These are phyloP conservation scores for Stictocephala bisonia DNA, from an alignment of 2,888 invertebrate species.

Conservation along the genomic window DNA sequence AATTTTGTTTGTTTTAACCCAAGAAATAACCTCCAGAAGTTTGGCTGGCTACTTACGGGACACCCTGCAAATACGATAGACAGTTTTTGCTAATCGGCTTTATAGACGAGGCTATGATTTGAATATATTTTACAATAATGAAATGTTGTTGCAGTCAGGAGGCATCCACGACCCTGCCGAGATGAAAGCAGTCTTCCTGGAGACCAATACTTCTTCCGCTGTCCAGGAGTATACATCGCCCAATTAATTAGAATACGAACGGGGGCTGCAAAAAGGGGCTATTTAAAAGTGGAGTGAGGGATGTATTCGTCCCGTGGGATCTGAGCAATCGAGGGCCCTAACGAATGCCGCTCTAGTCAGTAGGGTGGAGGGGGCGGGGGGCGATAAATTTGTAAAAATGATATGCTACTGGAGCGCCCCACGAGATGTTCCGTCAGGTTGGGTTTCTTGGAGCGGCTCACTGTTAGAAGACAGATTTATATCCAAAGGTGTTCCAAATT, in stretches of 20 bases:
- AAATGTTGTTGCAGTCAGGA: no score
- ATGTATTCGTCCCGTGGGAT: conserved; percentile 28
- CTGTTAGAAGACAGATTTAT: conserved; percentile 31
- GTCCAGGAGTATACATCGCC: not conserved
- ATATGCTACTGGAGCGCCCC: conserved; percentile 27
- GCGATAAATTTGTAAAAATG: conserved; percentile 38
- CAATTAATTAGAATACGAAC: conserved; percentile 13
- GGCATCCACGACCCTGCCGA: no score
- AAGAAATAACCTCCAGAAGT: no score
- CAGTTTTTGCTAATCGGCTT: no score
- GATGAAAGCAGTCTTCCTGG: no score
- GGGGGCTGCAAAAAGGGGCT: conserved; percentile 10
- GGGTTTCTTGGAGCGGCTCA: not conserved
- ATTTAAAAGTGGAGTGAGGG: conserved; percentile 23
- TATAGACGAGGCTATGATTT: no score
- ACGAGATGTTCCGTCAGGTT: conserved; percentile 1
- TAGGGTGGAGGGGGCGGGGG: not conserved
- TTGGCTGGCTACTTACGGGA: no score
- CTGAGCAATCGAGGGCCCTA: not conserved
- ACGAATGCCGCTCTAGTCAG: no score
- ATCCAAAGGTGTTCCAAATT: no score
- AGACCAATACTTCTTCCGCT: not conserved
- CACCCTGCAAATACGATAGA: no score
- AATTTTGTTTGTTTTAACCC: no score
- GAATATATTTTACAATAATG: no score